A percentile compares a stretch with the other conserved stretches of the same genome.
Conservation (phyloP, 2,113 vertebrate species). For the Chroicocephalus ridibundus region DNA sequence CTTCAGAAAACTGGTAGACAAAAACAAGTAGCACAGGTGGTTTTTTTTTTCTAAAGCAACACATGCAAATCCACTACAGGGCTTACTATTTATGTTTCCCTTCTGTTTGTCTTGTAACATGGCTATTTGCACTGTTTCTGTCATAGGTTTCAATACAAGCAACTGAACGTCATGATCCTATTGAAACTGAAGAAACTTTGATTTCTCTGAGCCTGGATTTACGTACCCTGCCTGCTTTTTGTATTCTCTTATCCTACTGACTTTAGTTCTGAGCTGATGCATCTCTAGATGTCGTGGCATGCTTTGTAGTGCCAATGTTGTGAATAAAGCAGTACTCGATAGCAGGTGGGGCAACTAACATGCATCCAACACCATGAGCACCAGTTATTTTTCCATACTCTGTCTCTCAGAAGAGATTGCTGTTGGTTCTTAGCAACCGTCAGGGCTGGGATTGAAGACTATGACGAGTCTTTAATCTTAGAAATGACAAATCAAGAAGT, state of each 20-base stretch:
- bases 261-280: not conserved
- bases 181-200: not conserved
- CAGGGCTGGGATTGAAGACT: not conserved
- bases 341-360: not conserved
- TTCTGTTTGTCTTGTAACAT: not conserved
- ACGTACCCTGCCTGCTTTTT: not conserved
- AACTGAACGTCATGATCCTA: not conserved
- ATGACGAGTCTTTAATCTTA: not conserved
- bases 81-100: not conserved
- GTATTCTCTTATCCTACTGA: not conserved
- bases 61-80: not conserved
- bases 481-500: not conserved
- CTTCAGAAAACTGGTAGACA: not conserved
- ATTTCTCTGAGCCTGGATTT: not conserved
- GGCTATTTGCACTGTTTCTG: not conserved
- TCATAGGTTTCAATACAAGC: not conserved
- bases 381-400: not conserved
- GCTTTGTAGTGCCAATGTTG: not conserved
- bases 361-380: not conserved
- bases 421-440: not conserved
- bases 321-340: not conserved
- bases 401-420: not conserved
- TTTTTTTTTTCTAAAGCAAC: not conserved
- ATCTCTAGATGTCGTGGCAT: not conserved
- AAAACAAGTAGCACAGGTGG: not conserved